These are phyloP conservation scores for Formica aserva DNA, from an alignment of 2,888 invertebrate genomes.

Conservation along the genomic window DNA sequence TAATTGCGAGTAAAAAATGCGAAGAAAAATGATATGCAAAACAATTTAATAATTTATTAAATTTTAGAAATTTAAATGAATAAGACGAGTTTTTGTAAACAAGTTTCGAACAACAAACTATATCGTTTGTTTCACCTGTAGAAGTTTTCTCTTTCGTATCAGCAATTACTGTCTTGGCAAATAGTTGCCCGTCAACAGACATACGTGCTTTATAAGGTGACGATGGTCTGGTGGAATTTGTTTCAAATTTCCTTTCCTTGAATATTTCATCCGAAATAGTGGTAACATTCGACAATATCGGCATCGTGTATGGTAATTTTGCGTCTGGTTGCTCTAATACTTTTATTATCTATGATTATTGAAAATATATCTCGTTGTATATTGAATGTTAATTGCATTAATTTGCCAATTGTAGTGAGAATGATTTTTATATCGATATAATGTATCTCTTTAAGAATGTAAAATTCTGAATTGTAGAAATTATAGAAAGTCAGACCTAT, in stretches of 20 bases:
- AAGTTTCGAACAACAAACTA: background rate
- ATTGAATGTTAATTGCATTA: background rate
- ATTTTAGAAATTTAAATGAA: background rate
- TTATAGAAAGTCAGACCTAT: too few species aligned
- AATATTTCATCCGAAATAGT: background rate
- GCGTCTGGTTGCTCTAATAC: background rate
- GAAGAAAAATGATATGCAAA: background rate
- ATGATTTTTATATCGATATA: background rate
- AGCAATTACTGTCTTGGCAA: background rate
- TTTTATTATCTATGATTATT: constrained; percentile 55
- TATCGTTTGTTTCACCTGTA: constrained; percentile 11
- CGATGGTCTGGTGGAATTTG: background rate
- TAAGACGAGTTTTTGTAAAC: background rate
- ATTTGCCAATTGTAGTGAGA: background rate
- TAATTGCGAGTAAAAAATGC: background rate
- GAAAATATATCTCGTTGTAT: background rate
- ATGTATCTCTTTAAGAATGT: background rate
- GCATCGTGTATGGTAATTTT: background rate
- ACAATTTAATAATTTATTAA: background rate
- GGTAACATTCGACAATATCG: background rate
- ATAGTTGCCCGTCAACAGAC: background rate
- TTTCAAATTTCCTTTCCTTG: fast-evolving
- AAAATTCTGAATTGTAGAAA: background rate
- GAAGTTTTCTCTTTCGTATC: background rate
- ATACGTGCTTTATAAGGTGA: background rate